These are phyloP conservation scores for Chaetoderma sp. DNA, from an alignment of 2,888 invertebrate genomes.

Conservation along the genomic window DNA sequence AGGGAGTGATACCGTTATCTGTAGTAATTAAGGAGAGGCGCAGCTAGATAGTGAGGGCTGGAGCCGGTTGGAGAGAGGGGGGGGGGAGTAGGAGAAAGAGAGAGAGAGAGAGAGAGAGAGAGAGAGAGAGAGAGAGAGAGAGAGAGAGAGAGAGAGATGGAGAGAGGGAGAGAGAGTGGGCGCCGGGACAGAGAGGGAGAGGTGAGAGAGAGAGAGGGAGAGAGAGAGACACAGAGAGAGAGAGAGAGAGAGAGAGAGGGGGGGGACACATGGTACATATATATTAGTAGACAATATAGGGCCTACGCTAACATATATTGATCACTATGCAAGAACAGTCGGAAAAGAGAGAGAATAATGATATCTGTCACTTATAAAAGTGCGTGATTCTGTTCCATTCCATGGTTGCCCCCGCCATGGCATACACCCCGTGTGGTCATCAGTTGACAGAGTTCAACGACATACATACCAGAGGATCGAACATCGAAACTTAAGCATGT, in stretches of 20 bases:
- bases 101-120: constrained; percentile 6
- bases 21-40: constrained; percentile 14
- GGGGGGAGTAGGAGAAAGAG: not conserved
- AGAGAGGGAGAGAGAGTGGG: constrained; percentile 20
- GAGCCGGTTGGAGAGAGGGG: not conserved
- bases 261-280: no score
- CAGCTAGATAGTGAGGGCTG: constrained; percentile 14
- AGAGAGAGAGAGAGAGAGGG: constrained; percentile 4
- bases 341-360: no score
- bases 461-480: no score
- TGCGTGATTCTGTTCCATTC: no score
- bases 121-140: not conserved
- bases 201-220: constrained; percentile 4
- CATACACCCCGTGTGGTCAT: no score
- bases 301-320: no score
- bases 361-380: no score
- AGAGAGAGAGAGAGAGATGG: constrained; percentile 16
- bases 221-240: constrained; percentile 9
- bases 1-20: not conserved
- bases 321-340: no score
- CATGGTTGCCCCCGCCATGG: no score
- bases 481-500: no score
- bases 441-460: no score
- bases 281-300: no score
- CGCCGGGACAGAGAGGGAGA: not conserved